These are phyloP conservation scores for Sarcoramphus papa DNA, from an alignment of 2,797 vertebrate species.

Conservation along the genomic window DNA sequence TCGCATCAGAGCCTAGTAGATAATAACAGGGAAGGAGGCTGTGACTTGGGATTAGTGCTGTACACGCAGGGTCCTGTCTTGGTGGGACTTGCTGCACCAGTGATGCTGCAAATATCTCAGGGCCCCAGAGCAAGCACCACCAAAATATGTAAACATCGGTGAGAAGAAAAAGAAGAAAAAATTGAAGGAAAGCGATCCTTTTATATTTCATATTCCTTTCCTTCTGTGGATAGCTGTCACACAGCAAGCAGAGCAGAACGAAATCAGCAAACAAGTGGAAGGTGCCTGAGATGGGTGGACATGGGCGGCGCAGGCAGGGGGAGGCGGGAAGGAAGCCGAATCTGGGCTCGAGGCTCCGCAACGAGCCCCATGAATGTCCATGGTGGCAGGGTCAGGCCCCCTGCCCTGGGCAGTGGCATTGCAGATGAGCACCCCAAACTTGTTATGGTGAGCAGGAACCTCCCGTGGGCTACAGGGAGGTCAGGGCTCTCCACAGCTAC, in stretches of 20 bases:
- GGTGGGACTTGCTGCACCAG: not conserved
- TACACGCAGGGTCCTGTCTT: not conserved
- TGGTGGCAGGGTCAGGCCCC: not conserved
- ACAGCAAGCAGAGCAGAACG: not conserved
- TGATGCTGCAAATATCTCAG: not conserved
- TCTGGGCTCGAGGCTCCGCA: rapidly evolving
- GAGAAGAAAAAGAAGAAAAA: not conserved
- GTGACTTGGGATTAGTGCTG: not conserved
- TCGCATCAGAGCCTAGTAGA: not conserved
- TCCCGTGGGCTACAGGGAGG: rapidly evolving
- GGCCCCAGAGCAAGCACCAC: not conserved
- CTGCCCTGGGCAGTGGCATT: not conserved
- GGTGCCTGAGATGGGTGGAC: not conserved
- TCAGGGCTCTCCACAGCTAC: rapidly evolving
- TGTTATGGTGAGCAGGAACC: not conserved
- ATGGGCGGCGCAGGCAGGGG: rapidly evolving
- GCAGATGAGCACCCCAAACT: not conserved
- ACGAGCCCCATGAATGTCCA: rapidly evolving
- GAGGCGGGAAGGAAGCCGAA: not conserved
- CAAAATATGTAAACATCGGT: not conserved
- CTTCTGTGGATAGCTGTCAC: not conserved
- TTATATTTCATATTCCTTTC: not conserved
- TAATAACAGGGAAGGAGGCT: not conserved
- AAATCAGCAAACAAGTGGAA: not conserved
- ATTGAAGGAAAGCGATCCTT: not conserved